Conservation (phyloP, 2,113 vertebrate genomes). For the Silurus glanis region DNA sequence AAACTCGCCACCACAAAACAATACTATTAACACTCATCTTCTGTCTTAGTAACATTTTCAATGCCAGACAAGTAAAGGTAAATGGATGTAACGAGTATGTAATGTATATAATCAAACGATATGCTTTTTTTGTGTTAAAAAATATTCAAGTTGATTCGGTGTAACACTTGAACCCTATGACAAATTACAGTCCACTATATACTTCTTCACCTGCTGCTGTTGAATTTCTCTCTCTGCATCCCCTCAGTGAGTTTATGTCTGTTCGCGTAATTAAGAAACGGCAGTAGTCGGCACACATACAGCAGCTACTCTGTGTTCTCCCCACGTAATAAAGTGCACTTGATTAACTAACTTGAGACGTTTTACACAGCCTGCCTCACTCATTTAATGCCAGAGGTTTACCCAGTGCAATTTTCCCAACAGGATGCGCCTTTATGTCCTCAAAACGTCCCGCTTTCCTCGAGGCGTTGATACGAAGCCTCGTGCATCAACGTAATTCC, state of each 20-base stretch:
- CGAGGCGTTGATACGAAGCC: background rate
- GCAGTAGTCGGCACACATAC: background rate
- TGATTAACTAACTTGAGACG: background rate
- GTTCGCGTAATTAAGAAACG: background rate
- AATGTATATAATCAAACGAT: too few species aligned
- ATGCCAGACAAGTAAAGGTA: background rate
- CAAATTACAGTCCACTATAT: background rate
- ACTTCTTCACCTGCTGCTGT: background rate
- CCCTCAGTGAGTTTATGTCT: background rate
- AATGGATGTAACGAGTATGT: background rate
- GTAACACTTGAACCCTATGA: background rate
- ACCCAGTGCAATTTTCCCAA: slow-evolving; percentile 16
- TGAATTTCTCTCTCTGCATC: background rate
- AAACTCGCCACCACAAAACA: background rate
- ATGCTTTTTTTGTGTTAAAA: too few species aligned
- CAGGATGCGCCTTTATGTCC: background rate
- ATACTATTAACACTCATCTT: background rate
- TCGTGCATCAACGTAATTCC: slow-evolving; percentile 10
- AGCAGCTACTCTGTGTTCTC: background rate
- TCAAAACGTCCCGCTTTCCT: slow-evolving; percentile 15
- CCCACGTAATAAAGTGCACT: background rate
- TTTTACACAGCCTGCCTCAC: background rate
- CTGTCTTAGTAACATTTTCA: background rate
- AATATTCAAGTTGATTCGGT: background rate
- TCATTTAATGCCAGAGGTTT: slow-evolving; percentile 11